A percentile compares a stretch with the other conserved stretches of the same genome.
These are phyloP conservation scores for Drosophila melanosoma DNA, from an alignment of 2,888 invertebrate genomes.

Conservation along the genomic window DNA sequence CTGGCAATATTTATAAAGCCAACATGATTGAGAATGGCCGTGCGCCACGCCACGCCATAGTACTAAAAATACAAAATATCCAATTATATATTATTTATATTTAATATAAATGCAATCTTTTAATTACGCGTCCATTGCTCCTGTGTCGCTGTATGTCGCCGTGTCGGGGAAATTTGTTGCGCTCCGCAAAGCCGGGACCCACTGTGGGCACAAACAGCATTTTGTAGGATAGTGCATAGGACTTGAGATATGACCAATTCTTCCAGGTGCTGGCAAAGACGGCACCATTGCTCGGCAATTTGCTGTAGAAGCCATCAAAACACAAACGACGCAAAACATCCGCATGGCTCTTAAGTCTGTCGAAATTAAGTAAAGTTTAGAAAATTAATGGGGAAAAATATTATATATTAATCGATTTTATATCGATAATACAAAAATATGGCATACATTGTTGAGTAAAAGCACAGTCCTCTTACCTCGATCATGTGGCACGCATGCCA, in stretches of 20 bases:
- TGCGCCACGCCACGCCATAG: conserved; percentile 88
- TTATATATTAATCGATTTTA: too few relatives aligned
- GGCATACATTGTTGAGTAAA: too few relatives aligned
- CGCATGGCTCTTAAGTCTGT: conserved; percentile 85
- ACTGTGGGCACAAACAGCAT: conserved; percentile 89
- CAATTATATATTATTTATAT: neutral
- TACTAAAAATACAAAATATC: conserved; percentile 83
- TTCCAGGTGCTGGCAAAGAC: conserved; percentile 88
- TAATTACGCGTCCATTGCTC: conserved; percentile 83
- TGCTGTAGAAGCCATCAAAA: conserved; percentile 88
- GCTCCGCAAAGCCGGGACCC: conserved; percentile 90
- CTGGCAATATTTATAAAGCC: conserved; percentile 88
- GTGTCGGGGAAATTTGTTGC: conserved; percentile 85
- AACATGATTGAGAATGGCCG: conserved; percentile 87
- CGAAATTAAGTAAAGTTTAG: neutral
- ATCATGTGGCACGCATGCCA: too few relatives aligned
- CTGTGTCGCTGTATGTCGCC: conserved; percentile 84
- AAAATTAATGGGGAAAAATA: neutral
- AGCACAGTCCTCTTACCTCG: too few relatives aligned
- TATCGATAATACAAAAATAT: neutral
- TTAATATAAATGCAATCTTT: neutral
- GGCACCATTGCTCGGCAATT: conserved; percentile 88
- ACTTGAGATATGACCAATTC: conserved; percentile 86
- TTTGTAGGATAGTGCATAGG: conserved; percentile 87
- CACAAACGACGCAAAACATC: conserved; percentile 86